Conservation (phyloP, 2,797 vertebrate species). For the Remorina albescens region DNA sequence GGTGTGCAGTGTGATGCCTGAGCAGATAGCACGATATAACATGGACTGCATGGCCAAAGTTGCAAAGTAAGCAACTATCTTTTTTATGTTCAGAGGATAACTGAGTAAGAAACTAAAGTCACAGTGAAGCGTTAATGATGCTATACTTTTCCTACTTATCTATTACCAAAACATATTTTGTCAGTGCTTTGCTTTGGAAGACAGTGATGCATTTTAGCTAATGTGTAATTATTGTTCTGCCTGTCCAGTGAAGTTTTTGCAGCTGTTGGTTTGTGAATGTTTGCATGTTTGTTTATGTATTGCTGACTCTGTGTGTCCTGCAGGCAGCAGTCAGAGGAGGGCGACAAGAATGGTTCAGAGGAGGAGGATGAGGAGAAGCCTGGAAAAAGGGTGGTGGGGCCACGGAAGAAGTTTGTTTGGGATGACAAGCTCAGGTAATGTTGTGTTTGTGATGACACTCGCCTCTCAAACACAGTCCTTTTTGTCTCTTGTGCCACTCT, state of each 20-base stretch:
- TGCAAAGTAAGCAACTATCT: constrained; percentile 87
- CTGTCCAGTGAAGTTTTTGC: neutral
- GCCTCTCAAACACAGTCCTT: too few relatives aligned
- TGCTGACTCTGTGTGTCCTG: constrained; percentile 7
- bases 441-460: constrained; percentile 16
- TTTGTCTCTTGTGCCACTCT: too few relatives aligned
- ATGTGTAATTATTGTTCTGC: neutral
- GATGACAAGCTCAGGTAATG: constrained; percentile 94
- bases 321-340: constrained; percentile 93
- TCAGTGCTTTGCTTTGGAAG: neutral
- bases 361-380: constrained; percentile 97
- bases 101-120: constrained; percentile 70
- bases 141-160: neutral
- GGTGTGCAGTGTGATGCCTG: constrained; percentile 95
- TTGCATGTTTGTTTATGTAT: neutral
- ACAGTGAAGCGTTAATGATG: too few relatives aligned
- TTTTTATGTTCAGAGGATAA: neutral
- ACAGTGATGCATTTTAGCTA: neutral
- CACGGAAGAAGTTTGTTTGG: constrained; percentile 97
- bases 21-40: constrained; percentile 93
- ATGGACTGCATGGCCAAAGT: constrained; percentile 92
- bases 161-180: neutral
- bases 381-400: constrained; percentile 94
- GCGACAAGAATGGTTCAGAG: constrained; percentile 93
- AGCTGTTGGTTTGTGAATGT: neutral